Evolutionary conservation across 2,113 vertebrate species (phyloP), one percentile per base, ranked within the genome.

Genomic region (Rhinolophus ferrumequinum): DNA sequence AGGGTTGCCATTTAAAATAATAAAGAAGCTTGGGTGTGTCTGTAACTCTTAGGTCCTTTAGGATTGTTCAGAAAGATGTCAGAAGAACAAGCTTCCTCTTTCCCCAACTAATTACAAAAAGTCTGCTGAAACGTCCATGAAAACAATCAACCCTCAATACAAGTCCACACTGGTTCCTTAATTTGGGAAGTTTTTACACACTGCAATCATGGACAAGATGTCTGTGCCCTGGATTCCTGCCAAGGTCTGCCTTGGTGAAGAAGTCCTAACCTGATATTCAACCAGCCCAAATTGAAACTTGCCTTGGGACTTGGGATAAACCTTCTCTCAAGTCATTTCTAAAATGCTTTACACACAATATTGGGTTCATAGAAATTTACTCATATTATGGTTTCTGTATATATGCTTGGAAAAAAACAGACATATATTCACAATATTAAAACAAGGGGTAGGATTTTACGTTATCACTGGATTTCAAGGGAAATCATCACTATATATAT

Each of bases 391-490:
- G 11, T 76, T 94, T 80, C 33, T 92, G 7, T 89, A 41, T 30
- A 22, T 72, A 47, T 50, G 9, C n/a, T 47, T 69, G 44, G 41
- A 38, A 58, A 60, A 83, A 62, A 69, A 22, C 47, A 26, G 21
- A 66, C 18, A 35, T 38, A 62, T 47, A 33, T 62, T 52, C 0
- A 88, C 24, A 66, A 44, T 10, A 73, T 50, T 82, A 70, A 83
- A 89, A 70, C 2, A 92, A 6, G 44, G 47, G 0, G 4, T 67
- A 41, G 76, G 38, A 54, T 80, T 82, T 92, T 58, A 30, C 62
- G 22, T 12, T 44, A 73, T 67, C 50, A 54, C 22, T 91, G 93
- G 19, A 76, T 56, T 85, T 93, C 79, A 93, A 79, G 24, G 22
- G 11, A 91, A 95, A 73, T 56, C 2, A 54, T 62, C 26, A 22